These are phyloP conservation scores for Lasioglossum morio DNA, from an alignment of 2,888 invertebrate species.

Conservation along the genomic window DNA sequence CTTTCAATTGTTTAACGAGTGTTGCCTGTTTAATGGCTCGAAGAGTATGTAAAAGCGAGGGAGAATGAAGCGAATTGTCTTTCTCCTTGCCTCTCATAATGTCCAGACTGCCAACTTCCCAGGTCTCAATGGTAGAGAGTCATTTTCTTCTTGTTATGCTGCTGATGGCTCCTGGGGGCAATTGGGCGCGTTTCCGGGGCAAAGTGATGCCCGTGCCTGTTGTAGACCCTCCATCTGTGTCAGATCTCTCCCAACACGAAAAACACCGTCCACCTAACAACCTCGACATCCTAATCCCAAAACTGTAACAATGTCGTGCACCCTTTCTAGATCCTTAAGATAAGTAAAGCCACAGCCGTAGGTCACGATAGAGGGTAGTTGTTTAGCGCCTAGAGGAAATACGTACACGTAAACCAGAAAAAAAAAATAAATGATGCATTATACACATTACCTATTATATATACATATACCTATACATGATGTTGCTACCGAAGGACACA, in stretches of 20 bases:
- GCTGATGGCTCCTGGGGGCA: neutral
- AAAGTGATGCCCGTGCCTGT: neutral
- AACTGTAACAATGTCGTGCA: conserved; percentile 58
- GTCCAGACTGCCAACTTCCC: neutral
- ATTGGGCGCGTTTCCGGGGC: neutral
- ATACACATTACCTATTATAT: conserved; percentile 68
- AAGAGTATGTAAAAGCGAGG: neutral
- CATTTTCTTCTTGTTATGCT: neutral
- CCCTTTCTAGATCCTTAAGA: conserved; percentile 59
- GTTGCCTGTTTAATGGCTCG: neutral
- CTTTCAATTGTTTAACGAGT: neutral
- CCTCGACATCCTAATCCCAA: conserved; percentile 37
- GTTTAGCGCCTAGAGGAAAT: conserved; percentile 51
- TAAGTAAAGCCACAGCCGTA: conserved; percentile 51
- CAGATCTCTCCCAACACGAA: conserved; percentile 23
- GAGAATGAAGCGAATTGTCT: neutral
- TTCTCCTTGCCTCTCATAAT: neutral
- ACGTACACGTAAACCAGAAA: conserved; percentile 55
- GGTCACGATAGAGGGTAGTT: conserved; percentile 58
- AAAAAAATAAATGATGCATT: conserved; percentile 61
- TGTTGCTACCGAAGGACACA: conserved; percentile 62
- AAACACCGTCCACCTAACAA: conserved; percentile 57
- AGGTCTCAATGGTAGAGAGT: neutral
- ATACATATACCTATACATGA: conserved; percentile 53
- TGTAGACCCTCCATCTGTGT: conserved; percentile 5